Evolutionary conservation across 1,140 invertebrate genomes (phyloP).

Genomic region (Nixonia krombeini): DNA sequence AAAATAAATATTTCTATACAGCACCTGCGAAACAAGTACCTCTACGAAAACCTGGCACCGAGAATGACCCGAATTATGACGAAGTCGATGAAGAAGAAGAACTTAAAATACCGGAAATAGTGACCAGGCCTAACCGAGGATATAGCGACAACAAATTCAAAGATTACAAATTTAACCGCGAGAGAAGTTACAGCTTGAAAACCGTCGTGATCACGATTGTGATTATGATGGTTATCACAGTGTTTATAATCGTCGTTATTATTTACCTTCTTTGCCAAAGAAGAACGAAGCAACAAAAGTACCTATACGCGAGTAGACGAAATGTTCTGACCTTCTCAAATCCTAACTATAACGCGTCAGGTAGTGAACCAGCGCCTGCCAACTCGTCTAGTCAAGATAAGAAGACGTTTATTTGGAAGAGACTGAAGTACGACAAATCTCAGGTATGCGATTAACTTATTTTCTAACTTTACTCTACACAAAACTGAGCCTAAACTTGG

Average conservation of each 20-base stretch:
- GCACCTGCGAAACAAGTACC: conserved; percentile 62
- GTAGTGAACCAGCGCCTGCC: conserved; percentile 53
- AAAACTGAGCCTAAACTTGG: neutral
- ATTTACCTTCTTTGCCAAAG: conserved; percentile 72
- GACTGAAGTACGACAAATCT: conserved; percentile 80
- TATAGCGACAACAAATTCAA: conserved; percentile 54
- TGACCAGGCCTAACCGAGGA: conserved; percentile 33
- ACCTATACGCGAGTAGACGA: conserved; percentile 74
- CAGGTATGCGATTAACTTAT: conserved; percentile 69
- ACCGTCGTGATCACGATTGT: conserved; percentile 65
- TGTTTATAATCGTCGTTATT: conserved; percentile 62
- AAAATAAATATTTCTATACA: conserved; percentile 42
- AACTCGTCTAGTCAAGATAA: conserved; percentile 69
- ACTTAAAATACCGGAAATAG: conserved; percentile 39
- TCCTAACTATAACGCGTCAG: conserved; percentile 82
- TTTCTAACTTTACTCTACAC: conserved; percentile 12
- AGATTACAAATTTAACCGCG: conserved; percentile 49
- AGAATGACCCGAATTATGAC: conserved; percentile 63
- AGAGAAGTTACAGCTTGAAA: conserved; percentile 51
- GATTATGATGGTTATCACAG: conserved; percentile 60
- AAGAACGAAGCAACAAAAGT: conserved; percentile 74
- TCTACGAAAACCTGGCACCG: conserved; percentile 61
- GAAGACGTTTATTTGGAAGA: conserved; percentile 78
- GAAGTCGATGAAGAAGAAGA: conserved; percentile 58
- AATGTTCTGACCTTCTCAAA: conserved; percentile 83